Evolutionary conservation across 2,113 vertebrate genomes (phyloP), one percentile per base, ranked within the genome.

Genomic region (Nanorana parkeri): DNA sequence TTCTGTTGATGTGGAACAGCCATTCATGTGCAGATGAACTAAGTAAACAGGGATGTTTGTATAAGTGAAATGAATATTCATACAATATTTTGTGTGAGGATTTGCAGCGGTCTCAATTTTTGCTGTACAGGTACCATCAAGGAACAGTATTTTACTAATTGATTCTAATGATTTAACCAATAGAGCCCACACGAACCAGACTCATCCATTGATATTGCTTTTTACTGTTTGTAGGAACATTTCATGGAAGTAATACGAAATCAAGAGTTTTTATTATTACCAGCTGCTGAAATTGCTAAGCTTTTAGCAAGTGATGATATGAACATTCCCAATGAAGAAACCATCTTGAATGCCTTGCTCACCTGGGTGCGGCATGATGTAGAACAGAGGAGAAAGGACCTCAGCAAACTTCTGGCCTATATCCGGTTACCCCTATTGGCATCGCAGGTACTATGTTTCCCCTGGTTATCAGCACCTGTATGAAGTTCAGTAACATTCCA

Each of bases 291-390:
- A 93, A 97, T 99, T 86, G 93, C 96, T 87, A 96, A 95, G 86
- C 94, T 99, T 71, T 91, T 99, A 87, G 94, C 92, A 23, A 99
- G 97, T 19, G 98, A 99, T 81, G 97, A 99, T 84, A 96, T 99
- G 93, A 98, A 98, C 47, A 97, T 99, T 85, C 96, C 97, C 15
- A 95, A 96, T 23, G 98, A 99, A 87, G 97, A 99, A 90, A 98
- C 96, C 0, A 95, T 99, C 81, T 88, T 99, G 58, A 96, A 95
- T 47, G 96, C 97, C 15, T 90, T 99, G 65, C 93, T 99, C 21
- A 95, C 94, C 0, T 99, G 98, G 98, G 96, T 98, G 77, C 91
- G 90, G 66, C 95, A 99, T 23, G 96, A 99, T 73, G 72, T 91
- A 55, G 86, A 89, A 32, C 88, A 90, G 63, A 95, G 97, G 66